Conservation (phyloP, 2,797 vertebrate species). For the Anableps anableps region DNA sequence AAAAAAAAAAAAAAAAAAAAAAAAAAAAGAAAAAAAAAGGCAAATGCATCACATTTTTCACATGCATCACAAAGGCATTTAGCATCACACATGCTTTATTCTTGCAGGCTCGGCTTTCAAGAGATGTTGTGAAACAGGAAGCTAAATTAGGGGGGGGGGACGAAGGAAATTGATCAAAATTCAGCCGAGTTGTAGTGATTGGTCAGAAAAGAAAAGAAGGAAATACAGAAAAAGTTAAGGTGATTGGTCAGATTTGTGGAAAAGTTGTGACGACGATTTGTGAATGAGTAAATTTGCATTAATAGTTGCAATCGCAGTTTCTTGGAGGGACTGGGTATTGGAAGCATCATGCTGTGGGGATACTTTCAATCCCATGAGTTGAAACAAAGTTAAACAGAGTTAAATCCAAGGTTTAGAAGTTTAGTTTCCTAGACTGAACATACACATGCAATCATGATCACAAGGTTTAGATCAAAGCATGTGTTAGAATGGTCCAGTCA, state of each 20-base stretch:
- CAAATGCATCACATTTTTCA: neutral
- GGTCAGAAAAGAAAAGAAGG: neutral
- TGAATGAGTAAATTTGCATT: neutral
- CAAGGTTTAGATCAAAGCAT: neutral
- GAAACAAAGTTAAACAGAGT: neutral
- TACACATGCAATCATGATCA: neutral
- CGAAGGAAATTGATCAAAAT: neutral
- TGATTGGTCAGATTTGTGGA: neutral
- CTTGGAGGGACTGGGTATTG: neutral
- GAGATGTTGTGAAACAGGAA: neutral
- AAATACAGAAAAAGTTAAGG: neutral
- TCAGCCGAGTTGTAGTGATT: neutral
- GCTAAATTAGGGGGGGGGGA: neutral
- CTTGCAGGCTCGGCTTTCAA: neutral
- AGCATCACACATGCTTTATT: neutral
- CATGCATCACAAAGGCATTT: too few relatives aligned
- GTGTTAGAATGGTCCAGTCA: neutral
- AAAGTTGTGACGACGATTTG: neutral
- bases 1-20: neutral
- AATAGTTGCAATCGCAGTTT: too few relatives aligned
- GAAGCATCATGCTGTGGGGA: neutral
- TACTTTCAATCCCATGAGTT: too few relatives aligned
- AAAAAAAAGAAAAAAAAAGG: neutral
- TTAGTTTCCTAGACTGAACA: neutral
- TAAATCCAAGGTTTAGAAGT: neutral